A percentile compares a stretch with the other conserved stretches of the same genome.
Evolutionary conservation across 2,797 vertebrate genomes (phyloP).

Genomic region (Eulemur albifrons): DNA sequence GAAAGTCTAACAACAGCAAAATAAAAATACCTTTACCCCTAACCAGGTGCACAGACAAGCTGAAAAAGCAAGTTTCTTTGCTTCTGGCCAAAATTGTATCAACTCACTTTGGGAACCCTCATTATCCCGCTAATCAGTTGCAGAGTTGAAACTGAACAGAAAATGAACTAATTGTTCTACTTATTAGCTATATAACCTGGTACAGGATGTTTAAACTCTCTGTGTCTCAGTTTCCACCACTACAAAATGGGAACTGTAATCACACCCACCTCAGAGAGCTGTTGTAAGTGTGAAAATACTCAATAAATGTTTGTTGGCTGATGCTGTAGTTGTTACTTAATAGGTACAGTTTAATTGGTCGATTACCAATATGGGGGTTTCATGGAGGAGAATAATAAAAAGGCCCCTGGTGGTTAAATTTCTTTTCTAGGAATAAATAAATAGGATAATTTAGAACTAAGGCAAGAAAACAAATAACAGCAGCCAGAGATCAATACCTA

Average conservation of each 20-base stretch:
- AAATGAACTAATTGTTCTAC: not conserved
- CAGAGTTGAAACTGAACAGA: not conserved
- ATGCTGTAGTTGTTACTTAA: not conserved
- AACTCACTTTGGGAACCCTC: not conserved
- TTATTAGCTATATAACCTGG: not conserved
- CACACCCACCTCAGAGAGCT: not conserved
- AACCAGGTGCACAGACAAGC: not conserved
- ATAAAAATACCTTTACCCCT: not conserved
- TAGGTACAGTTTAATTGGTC: not conserved
- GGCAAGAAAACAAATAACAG: not conserved
- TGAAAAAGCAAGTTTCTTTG: not conserved
- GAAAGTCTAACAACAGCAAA: not conserved
- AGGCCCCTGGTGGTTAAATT: not conserved
- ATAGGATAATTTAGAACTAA: not conserved
- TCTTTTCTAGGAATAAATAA: slow-evolving; percentile 14
- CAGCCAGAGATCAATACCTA: not conserved
- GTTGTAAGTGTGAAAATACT: not conserved
- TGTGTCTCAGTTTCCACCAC: not conserved
- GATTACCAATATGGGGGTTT: not conserved
- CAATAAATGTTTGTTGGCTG: not conserved
- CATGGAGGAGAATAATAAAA: slow-evolving; percentile 24
- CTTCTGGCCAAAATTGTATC: not conserved
- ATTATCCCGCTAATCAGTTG: not conserved
- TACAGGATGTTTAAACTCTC: not conserved
- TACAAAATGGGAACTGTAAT: not conserved